Evolutionary conservation across 2,888 invertebrate genomes (phyloP), one percentile per base, ranked within the genome.

Genomic region (Carpatolechia fugitivella): DNA sequence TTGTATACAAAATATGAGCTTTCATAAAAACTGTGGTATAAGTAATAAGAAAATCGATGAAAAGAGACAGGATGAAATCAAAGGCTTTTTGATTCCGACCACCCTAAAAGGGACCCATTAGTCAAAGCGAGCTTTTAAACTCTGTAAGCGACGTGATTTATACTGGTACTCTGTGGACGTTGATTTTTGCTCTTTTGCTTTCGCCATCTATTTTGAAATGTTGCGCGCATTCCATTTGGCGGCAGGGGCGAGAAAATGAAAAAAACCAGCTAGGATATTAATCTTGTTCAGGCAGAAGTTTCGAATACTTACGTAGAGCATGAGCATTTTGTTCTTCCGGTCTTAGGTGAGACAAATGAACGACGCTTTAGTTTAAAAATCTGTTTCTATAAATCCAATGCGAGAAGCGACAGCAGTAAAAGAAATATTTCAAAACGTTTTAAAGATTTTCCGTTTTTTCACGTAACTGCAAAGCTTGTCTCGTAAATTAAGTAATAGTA

Each of bases 121-220:
- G 72, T 79, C 77, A 77, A 74, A 74, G 69, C 69, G 61, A 64
- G 76, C 76, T 78, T 81, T 78, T 73, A 78, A 81, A 80, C 78
- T 76, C 74, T 76, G 76, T 75, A 73, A 77, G 72, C 74, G 80
- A 72, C 74, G 70, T 80, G 77, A 81, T 81, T 82, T 79, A 78
- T 78, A 71, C n/a, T n/a, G n/a, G n/a, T n/a, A n/a, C 56, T 46
- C 53, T 11, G 31, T 53, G 63, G 68, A 66, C 70, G 72, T 64
- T 67, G 73, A 72, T 78, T 80, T 80, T 74, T 72, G 69, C 72
- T 74, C 70, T 70, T 74, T 75, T 68, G 64, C 61, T 57, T 68
- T 65, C 60, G 57, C 65, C 67, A 64, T 71, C 72, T 72, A 79
- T 76, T 80, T 79, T 71, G 70, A 76, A 80, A 79, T 71, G 75